These are phyloP conservation scores for Drosophila mulleri DNA, from an alignment of 2,888 invertebrate genomes.

Conservation along the genomic window DNA sequence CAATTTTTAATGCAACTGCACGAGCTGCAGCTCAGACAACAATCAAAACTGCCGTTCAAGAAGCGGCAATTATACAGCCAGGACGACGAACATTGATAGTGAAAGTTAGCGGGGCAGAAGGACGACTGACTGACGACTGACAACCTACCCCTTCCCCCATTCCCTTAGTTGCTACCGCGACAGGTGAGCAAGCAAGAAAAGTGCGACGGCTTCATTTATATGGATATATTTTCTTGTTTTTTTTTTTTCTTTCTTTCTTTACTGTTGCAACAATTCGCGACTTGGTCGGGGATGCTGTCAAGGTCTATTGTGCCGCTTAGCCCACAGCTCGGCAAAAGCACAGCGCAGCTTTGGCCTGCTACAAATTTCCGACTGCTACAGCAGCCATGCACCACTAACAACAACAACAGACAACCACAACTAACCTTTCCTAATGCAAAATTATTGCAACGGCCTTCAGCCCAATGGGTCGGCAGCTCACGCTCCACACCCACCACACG, in stretches of 20 bases:
- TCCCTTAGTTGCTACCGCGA: conserved; percentile 22
- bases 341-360: conserved; percentile 62
- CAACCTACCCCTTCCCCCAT: not conserved
- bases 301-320: conserved; percentile 52
- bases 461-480: conserved; percentile 14
- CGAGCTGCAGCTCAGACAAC: conserved; percentile 35
- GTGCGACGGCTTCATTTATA: conserved; percentile 45
- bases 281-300: conserved; percentile 43
- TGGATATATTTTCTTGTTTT: too few relatives aligned
- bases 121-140: conserved; percentile 7
- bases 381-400: conserved; percentile 16
- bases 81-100: conserved; percentile 28
- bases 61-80: conserved; percentile 38
- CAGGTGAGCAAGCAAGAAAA: conserved; percentile 47
- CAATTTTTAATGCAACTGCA: conserved; percentile 55
- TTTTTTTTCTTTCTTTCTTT: conserved; percentile 16
- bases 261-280: conserved; percentile 47
- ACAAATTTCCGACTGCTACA: conserved; percentile 36
- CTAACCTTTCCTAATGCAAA: conserved; percentile 74
- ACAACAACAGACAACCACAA: conserved; percentile 49
- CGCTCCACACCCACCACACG: not conserved
- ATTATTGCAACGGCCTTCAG: conserved; percentile 72
- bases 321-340: conserved; percentile 61
- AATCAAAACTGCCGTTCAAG: conserved; percentile 27
- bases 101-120: conserved; percentile 39